Conservation (phyloP, 2,888 invertebrate genomes). For the Mythimna impura region DNA sequence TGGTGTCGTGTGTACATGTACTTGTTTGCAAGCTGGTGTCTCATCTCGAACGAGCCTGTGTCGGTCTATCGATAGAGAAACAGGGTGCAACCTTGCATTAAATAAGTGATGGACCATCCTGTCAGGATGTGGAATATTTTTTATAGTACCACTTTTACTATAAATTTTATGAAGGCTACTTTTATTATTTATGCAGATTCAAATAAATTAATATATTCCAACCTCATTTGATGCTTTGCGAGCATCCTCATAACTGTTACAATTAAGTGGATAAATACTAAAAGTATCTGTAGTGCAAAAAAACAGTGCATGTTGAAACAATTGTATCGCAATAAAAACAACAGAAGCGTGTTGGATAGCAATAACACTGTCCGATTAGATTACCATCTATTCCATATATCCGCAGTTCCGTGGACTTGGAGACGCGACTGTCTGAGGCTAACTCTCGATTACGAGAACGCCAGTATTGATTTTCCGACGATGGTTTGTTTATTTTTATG, state of each 20-base stretch:
- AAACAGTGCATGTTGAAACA: slow-evolving; percentile 15
- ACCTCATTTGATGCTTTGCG: not conserved
- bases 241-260: not conserved
- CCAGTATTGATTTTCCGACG: slow-evolving; percentile 43
- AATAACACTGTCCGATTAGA: slow-evolving; percentile 39
- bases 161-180: no score
- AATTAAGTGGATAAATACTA: slow-evolving; percentile 1
- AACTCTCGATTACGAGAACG: slow-evolving; percentile 23
- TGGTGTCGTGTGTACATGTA: slow-evolving; percentile 35
- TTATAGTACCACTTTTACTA: not conserved
- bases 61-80: slow-evolving; percentile 28
- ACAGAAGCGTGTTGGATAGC: slow-evolving; percentile 39
- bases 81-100: slow-evolving; percentile 25
- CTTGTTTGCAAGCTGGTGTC: slow-evolving; percentile 24
- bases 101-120: slow-evolving; percentile 35
- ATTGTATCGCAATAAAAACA: slow-evolving; percentile 31
- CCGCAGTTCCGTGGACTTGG: slow-evolving; percentile 25
- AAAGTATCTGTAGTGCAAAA: not conserved
- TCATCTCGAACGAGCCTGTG: slow-evolving; percentile 18
- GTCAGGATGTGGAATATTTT: slow-evolving; percentile 10
- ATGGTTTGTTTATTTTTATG: slow-evolving; percentile 41
- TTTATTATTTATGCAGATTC: not conserved
- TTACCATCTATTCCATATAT: slow-evolving; percentile 38
- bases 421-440: slow-evolving; percentile 8
- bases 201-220: not conserved